Percentiles rank a stretch among this genome's conserved stretches.
Evolutionary conservation across 2,113 vertebrate species (phyloP).

Genomic region (Coracopsis vasa): DNA sequence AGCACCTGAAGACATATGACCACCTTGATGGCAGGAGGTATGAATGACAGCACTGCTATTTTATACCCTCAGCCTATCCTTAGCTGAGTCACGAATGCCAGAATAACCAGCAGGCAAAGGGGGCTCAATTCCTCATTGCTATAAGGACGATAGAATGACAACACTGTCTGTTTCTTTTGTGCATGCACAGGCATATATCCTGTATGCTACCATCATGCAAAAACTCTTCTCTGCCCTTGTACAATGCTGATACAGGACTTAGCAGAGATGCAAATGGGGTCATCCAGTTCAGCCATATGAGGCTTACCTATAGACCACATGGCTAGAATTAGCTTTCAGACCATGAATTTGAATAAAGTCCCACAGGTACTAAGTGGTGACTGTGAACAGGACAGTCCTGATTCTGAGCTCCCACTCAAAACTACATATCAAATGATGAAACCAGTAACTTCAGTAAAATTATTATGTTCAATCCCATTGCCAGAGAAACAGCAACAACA

Average conservation of each 20-base stretch:
- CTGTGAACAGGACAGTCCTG: background rate
- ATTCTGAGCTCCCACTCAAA: background rate
- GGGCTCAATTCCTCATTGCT: background rate
- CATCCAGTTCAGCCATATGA: background rate
- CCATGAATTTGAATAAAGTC: background rate
- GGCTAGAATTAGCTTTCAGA: background rate
- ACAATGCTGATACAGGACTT: background rate
- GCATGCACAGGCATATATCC: background rate
- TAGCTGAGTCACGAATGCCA: background rate
- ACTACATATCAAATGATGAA: background rate
- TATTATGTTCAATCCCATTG: background rate
- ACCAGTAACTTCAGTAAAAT: background rate
- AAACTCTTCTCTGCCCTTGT: background rate
- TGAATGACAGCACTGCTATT: background rate
- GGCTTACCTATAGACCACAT: background rate
- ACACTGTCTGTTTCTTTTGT: background rate
- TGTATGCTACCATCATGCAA: background rate
- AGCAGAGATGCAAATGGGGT: background rate
- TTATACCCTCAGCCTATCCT: background rate
- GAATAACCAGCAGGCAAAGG: background rate
- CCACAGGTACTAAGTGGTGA: background rate
- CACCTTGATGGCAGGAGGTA: background rate
- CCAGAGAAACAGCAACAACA: fast-evolving
- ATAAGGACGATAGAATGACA: background rate
- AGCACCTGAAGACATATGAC: background rate